phyloP scores from a whole-genome alignment of 2,888 invertebrate genomes.

The Stegophylla sp. region DNA sequence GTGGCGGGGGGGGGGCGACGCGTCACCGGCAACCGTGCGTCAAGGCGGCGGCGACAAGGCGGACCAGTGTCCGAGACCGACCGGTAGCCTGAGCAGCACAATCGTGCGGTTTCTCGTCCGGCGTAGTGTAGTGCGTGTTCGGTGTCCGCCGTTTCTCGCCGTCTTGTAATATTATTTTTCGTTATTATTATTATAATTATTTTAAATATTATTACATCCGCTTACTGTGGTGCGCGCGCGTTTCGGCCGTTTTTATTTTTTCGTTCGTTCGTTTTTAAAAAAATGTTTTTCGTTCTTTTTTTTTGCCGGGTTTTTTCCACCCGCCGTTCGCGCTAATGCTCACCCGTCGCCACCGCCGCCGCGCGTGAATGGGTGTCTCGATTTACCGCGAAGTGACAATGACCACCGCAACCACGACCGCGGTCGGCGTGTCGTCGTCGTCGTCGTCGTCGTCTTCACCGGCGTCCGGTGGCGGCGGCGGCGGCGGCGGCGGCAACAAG shows the following conservation, averaged over 20 bases:
- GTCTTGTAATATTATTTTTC: no score
- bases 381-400: constrained; percentile 43
- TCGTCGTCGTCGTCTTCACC: constrained; percentile 65
- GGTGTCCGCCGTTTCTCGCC: background rate
- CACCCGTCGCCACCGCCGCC: background rate
- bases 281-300: background rate
- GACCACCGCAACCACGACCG: background rate
- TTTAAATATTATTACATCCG: no score
- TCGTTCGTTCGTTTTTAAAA: background rate
- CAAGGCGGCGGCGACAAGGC: constrained; percentile 13
- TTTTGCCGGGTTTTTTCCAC: no score
- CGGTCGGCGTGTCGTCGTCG: background rate
- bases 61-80: constrained; percentile 57
- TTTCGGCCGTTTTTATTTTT: background rate
- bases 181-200: no score
- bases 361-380: constrained; percentile 38
- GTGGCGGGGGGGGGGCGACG: background rate
- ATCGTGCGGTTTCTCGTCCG: background rate
- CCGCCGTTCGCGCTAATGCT: background rate
- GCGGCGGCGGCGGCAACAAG: background rate
- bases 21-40: no score
- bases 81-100: constrained; percentile 33
- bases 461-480: background rate
- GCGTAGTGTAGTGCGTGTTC: background rate
- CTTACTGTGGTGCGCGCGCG: background rate